Evolutionary conservation across 2,797 vertebrate genomes (phyloP).

Genomic region (Phoebastria nigripes): DNA sequence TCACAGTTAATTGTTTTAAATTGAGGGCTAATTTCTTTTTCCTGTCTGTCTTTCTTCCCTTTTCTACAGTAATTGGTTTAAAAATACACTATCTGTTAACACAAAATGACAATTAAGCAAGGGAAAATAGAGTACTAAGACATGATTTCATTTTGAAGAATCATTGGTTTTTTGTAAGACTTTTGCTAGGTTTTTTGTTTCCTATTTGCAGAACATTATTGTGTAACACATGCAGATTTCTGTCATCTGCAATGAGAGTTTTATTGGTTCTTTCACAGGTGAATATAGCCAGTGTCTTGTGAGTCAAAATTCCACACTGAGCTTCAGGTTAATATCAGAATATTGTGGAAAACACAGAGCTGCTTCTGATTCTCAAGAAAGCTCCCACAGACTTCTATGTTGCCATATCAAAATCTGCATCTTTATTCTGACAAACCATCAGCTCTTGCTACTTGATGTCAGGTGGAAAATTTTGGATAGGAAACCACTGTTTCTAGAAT

Average conservation of each 20-base stretch:
- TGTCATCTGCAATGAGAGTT: not conserved
- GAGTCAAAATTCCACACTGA: not conserved
- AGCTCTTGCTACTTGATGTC: not conserved
- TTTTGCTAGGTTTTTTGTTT: not conserved
- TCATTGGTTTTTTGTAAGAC: not conserved
- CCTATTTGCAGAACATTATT: conserved; percentile 1
- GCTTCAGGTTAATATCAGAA: conserved; percentile 17
- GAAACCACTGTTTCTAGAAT: not conserved
- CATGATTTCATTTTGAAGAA: not conserved
- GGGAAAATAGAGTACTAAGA: not conserved
- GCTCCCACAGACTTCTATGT: not conserved
- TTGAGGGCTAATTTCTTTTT: not conserved
- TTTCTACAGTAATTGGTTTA: not conserved
- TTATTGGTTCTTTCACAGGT: not conserved
- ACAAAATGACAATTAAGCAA: not conserved
- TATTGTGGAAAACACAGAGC: not conserved
- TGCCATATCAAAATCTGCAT: not conserved
- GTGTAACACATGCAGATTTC: not conserved
- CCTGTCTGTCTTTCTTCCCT: not conserved
- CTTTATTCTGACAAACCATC: not conserved
- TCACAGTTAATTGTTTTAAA: conserved; percentile 17
- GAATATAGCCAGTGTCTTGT: not conserved
- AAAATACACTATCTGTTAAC: not conserved
- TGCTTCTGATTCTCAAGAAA: not conserved
- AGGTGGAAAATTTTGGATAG: not conserved